Base-by-base conservation (phyloP, 2,113 vertebrate species). In the Symphodus melops region DNA sequence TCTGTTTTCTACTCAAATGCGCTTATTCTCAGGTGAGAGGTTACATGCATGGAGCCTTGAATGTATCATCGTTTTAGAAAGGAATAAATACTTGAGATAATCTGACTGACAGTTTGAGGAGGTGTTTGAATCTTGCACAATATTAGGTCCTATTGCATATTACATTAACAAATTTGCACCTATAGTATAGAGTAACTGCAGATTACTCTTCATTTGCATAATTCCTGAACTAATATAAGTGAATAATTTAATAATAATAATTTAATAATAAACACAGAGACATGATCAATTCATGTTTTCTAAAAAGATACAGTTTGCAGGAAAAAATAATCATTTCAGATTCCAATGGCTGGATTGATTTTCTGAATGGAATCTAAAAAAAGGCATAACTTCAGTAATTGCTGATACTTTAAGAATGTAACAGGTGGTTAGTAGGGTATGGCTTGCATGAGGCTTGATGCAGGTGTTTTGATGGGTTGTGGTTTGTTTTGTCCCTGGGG, bases 21-120 rank as follows among this genome's bases (percentile, higher is more conserved):
- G 79, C 86, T 25, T 83, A 80, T 88, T 88, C 87, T 82, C 90
- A 92, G 93, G 94, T 94, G 82, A 93, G 92, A 70, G 56, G 11
- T 33, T 33, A 5, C 28, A 3, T 25, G 63, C 23, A 51, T 11
- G 53, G 12, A 76, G 66, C 55, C 23, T 10, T 33, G 20, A 48
- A 14, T 19, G 4, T 12, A 71, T 20, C 6, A 4, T 20, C 6
- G 5, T 51, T 54, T 3, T 33, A 4, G 14, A 41, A 9, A 8
- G 12, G 7, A 39, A 16, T 17, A 1, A 33, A 19, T 28, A 64
- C 21, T 25, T 36, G 2, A 6, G 23, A 14, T 48, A 0, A 1
- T 41, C 11, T 41, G 9, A 42, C 3, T 51, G 16, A 17, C 21
- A 41, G n/a, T 1, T 12, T 25, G 16, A 21, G 8, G 48, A 4